A percentile compares a stretch with the other conserved stretches of the same genome.
phyloP scores from a whole-genome alignment of 2,113 vertebrate species.

The Oncorhynchus tshawytscha region DNA sequence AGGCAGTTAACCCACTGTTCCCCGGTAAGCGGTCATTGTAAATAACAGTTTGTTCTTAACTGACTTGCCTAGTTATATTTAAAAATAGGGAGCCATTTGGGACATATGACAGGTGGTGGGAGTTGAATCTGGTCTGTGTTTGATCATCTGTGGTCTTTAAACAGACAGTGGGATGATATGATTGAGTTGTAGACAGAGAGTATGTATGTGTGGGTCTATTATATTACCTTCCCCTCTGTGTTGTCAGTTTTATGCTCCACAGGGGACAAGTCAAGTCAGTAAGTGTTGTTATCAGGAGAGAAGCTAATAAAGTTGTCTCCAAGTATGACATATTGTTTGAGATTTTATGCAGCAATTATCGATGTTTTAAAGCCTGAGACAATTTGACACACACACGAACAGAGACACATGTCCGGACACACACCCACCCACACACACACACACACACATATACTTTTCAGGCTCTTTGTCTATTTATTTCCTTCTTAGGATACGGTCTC shows the following conservation, averaged over 20 bases:
- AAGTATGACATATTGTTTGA: background rate
- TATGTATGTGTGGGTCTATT: background rate
- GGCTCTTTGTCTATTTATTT: conserved; percentile 20
- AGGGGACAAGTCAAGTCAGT: conserved; percentile 5
- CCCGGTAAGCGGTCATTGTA: too few relatives aligned
- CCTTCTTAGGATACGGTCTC: conserved; percentile 33
- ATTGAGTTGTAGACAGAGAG: background rate
- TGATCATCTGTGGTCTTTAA: conserved; percentile 23
- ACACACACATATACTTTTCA: conserved; percentile 14
- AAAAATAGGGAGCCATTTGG: too few relatives aligned
- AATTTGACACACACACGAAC: background rate
- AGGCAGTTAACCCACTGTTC: too few relatives aligned
- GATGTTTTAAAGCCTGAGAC: conserved; percentile 6
- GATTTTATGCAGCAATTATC: conserved; percentile 5
- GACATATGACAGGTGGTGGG: background rate
- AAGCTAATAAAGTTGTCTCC: conserved; percentile 18
- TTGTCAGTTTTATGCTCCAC: background rate
- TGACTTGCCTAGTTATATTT: background rate
- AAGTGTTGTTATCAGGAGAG: conserved; percentile 15
- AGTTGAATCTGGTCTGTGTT: conserved; percentile 29
- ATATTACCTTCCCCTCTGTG: background rate
- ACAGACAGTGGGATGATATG: background rate
- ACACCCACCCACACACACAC: background rate
- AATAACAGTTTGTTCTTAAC: background rate
- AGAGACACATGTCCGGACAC: background rate